phyloP scores from a whole-genome alignment of 2,113 vertebrate genomes.

The Euleptes europaea region DNA sequence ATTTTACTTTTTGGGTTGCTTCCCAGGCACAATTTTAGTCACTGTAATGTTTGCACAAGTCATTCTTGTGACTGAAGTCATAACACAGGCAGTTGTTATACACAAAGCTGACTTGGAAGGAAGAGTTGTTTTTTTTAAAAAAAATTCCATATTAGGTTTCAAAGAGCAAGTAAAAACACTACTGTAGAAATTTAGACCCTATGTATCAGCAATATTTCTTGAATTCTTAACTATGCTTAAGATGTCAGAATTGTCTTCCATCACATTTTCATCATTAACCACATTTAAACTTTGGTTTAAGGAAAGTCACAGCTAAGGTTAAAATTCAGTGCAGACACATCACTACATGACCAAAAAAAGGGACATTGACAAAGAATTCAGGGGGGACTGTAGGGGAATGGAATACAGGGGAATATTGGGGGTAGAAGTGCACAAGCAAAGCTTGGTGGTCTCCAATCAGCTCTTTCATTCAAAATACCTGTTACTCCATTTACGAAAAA shows the following conservation, averaged over 20 bases:
- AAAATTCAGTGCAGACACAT: too few species aligned
- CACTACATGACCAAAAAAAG: too few species aligned
- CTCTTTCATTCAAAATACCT: neutral
- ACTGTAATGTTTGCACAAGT: neutral
- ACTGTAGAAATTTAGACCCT: neutral
- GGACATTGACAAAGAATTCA: too few species aligned
- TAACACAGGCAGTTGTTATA: neutral
- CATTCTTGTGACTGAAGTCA: neutral
- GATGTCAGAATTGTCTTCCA: too few species aligned
- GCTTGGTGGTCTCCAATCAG: neutral
- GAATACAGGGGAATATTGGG: too few species aligned
- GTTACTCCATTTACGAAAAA: constrained; percentile 1
- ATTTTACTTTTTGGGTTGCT: neutral
- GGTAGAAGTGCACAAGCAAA: neutral
- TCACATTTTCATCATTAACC: too few species aligned
- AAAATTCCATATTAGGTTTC: neutral
- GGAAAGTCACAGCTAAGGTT: too few species aligned
- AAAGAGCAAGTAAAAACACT: neutral
- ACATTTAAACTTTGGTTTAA: too few species aligned
- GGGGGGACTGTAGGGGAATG: too few species aligned
- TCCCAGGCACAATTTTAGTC: neutral
- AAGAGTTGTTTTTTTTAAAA: neutral
- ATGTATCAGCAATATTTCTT: neutral
- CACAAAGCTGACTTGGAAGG: neutral
- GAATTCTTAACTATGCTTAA: neutral